These are phyloP conservation scores for Heterodera schachtii DNA, from an alignment of 1,140 invertebrate genomes.

Conservation along the genomic window DNA sequence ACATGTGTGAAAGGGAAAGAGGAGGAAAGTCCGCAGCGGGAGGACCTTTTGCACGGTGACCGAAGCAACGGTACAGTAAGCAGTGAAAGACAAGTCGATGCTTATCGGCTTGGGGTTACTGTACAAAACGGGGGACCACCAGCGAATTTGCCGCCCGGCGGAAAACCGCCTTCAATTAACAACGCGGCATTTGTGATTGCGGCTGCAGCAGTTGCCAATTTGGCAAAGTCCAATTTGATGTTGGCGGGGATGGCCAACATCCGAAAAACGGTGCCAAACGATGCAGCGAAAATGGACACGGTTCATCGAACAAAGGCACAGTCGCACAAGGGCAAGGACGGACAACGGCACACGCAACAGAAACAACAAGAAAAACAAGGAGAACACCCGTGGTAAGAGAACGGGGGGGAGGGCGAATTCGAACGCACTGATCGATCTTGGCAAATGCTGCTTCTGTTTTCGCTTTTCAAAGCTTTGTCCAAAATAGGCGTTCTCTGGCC, in stretches of 20 bases:
- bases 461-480: too few relatives aligned
- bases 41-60: neutral
- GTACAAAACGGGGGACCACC: neutral
- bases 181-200: slow-evolving; percentile 25
- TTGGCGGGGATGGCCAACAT: neutral
- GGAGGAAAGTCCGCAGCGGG: neutral
- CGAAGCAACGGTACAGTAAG: neutral
- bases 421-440: too few relatives aligned
- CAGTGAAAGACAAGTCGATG: too few relatives aligned
- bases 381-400: too few relatives aligned
- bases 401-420: too few relatives aligned
- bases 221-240: neutral
- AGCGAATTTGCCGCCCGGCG: neutral
- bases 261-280: neutral
- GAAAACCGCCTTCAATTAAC: neutral
- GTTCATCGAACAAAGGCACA: neutral
- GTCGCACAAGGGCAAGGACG: too few relatives aligned
- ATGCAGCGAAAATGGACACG: neutral
- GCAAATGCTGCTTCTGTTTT: too few relatives aligned
- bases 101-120: neutral
- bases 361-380: too few relatives aligned
- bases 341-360: too few relatives aligned
- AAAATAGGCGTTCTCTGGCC: neutral
- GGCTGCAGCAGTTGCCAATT: slow-evolving; percentile 4
- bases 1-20: slow-evolving; percentile 17